A percentile compares a stretch with the other conserved stretches of the same genome.
Evolutionary conservation across 1,140 invertebrate species (phyloP).

Genomic region (Drosophila kohkoa): DNA sequence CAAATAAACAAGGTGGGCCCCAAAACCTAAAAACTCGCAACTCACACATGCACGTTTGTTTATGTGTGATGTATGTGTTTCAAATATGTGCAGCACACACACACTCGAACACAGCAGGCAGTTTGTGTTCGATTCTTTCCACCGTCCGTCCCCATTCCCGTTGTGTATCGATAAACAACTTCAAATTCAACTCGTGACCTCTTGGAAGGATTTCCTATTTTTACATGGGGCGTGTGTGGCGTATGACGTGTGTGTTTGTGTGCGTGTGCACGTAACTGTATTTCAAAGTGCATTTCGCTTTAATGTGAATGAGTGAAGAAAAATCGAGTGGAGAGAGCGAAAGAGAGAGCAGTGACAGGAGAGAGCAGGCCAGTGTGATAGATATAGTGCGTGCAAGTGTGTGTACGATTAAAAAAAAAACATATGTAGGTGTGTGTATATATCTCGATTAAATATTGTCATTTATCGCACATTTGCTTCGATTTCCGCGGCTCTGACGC

Average conservation of each 20-base stretch:
- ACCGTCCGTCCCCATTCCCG: constrained; percentile 12
- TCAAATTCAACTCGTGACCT: constrained; percentile 81
- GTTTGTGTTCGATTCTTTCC: constrained; percentile 23
- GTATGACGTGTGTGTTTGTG: constrained; percentile 24
- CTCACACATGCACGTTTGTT: constrained; percentile 27
- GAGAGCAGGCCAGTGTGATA: constrained; percentile 18
- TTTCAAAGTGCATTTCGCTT: constrained; percentile 69
- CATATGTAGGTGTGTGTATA: constrained; percentile 43
- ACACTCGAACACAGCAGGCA: background rate
- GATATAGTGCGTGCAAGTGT: constrained; percentile 19
- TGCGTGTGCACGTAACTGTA: constrained; percentile 74
- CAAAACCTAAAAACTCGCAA: constrained; percentile 36
- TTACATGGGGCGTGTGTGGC: constrained; percentile 57
- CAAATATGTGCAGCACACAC: constrained; percentile 48
- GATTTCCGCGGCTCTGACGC: constrained; percentile 55
- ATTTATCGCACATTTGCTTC: constrained; percentile 42
- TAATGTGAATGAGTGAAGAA: constrained; percentile 39
- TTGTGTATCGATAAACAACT: constrained; percentile 49
- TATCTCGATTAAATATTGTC: constrained; percentile 67
- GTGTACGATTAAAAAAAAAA: constrained; percentile 36
- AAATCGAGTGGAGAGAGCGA: constrained; percentile 8
- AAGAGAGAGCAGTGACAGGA: background rate
- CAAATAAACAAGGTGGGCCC: constrained; percentile 58
- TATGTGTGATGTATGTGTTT: constrained; percentile 1
- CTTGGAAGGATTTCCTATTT: constrained; percentile 76